phyloP scores from a whole-genome alignment of 2,113 vertebrate genomes.

The Pitta sordida region DNA sequence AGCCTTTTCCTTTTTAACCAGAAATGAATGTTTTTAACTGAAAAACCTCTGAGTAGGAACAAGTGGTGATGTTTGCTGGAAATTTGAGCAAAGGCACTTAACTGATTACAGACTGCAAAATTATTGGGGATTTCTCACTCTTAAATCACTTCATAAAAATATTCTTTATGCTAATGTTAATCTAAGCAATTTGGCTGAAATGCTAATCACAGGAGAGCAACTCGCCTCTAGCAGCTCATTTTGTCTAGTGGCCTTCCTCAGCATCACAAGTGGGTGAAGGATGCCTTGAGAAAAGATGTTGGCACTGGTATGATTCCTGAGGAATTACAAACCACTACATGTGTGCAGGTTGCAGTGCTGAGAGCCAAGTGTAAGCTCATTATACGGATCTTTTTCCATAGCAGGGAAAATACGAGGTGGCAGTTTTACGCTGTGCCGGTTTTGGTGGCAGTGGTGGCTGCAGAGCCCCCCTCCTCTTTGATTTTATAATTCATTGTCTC shows the following conservation, averaged over 20 bases:
- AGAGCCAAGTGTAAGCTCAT: not conserved
- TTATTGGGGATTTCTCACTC: conserved; percentile 33
- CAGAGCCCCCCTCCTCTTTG: not conserved
- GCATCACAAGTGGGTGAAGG: not conserved
- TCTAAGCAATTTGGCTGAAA: not conserved
- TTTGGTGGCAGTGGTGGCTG: not conserved
- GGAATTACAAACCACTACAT: not conserved
- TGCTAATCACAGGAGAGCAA: not conserved
- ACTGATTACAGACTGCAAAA: conserved; percentile 25
- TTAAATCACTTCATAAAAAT: conserved; percentile 32
- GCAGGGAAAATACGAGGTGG: not conserved
- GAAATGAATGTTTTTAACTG: conserved; percentile 12
- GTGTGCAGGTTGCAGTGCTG: not conserved
- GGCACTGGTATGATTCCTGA: not conserved
- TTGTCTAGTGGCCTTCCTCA: not conserved
- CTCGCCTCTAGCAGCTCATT: not conserved
- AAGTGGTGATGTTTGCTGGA: conserved; percentile 33
- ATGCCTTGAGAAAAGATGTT: not conserved
- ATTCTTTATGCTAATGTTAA: not conserved
- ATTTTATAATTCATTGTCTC: not conserved
- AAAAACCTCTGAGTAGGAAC: conserved; percentile 1
- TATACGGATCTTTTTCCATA: not conserved
- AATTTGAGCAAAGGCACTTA: conserved; percentile 22
- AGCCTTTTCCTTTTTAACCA: conserved; percentile 22
- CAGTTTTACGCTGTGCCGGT: not conserved